A percentile compares a stretch with the other conserved stretches of the same genome.
Conservation (phyloP, 2,888 invertebrate genomes). For the Macrosiphum euphorbiae region DNA sequence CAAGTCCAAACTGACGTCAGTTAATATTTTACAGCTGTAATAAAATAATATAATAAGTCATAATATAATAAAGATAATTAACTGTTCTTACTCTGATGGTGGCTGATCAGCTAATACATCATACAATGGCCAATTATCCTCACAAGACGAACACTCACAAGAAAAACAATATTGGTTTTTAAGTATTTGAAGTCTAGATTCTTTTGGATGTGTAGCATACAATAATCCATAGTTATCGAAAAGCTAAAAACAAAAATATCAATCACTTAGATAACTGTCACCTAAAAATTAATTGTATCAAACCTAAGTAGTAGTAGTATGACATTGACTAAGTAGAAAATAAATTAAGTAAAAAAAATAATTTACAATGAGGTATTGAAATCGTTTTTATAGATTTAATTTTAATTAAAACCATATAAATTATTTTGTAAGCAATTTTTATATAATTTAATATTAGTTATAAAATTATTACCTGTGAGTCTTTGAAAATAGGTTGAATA, state of each 20-base stretch:
- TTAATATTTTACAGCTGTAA: neutral
- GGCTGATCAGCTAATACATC: neutral
- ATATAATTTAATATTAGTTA: neutral
- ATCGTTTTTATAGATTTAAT: neutral
- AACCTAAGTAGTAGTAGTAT: neutral
- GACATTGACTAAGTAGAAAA: neutral
- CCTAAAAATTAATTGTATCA: neutral
- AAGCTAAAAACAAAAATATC: slow-evolving; percentile 70
- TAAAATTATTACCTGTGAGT: slow-evolving; percentile 73
- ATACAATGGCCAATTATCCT: slow-evolving; percentile 78
- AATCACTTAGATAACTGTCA: neutral
- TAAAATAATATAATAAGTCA: neutral
- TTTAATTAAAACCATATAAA: neutral
- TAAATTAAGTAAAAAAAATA: neutral
- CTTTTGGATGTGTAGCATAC: slow-evolving; percentile 77
- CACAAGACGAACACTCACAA: slow-evolving; percentile 84
- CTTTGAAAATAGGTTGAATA: slow-evolving; percentile 78
- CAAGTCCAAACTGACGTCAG: neutral
- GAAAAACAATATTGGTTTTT: slow-evolving; percentile 83
- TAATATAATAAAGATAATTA: neutral
- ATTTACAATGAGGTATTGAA: neutral
- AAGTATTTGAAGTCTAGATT: slow-evolving; percentile 75
- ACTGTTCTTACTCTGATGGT: neutral
- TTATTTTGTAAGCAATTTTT: neutral
- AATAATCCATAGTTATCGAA: slow-evolving; percentile 87